phyloP scores from a whole-genome alignment of 2,113 vertebrate species.

The Crocuta crocuta region DNA sequence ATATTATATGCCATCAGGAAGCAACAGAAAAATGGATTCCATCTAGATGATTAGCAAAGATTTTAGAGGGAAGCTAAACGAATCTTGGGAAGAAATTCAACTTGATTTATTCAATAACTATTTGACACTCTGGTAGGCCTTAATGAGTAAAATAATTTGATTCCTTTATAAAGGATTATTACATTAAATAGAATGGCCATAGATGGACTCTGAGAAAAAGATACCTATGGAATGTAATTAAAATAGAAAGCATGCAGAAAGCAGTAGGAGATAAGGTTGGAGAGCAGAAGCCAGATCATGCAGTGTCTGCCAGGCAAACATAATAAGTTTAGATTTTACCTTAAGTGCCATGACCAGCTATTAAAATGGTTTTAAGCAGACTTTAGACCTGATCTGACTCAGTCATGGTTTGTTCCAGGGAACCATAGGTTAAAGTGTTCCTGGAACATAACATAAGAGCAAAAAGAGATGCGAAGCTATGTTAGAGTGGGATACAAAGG shows the following conservation, averaged over 20 bases:
- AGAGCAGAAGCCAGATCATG: background rate
- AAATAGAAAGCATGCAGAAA: background rate
- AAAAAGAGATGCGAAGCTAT: background rate
- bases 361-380: background rate
- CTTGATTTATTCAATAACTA: background rate
- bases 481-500: background rate
- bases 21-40: background rate
- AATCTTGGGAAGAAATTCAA: background rate
- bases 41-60: background rate
- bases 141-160: constrained; percentile 22
- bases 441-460: background rate
- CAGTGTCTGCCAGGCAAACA: background rate
- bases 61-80: background rate
- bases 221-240: background rate
- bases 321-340: background rate
- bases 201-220: background rate
- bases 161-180: background rate
- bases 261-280: background rate
- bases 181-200: background rate
- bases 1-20: background rate
- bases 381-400: background rate
- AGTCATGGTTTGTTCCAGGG: background rate
- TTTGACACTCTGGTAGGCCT: background rate
- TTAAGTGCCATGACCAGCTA: background rate
- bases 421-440: background rate